Evolutionary conservation across 2,888 invertebrate genomes (phyloP).

Genomic region (Drosophila mimetica): DNA sequence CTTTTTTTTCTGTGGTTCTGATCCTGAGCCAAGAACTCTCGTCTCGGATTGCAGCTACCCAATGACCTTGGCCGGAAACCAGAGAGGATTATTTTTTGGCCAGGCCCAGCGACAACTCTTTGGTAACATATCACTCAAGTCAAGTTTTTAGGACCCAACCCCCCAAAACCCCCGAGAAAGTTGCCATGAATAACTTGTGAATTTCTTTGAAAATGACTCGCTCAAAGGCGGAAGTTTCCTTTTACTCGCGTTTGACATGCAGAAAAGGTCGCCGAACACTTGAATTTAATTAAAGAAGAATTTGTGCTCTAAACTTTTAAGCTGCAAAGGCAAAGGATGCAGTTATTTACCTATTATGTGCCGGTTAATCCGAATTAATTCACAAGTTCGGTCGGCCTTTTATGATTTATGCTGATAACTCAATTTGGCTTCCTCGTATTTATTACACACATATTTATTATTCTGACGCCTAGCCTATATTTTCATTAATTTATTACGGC

Average conservation of each 20-base stretch:
- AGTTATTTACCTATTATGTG: conserved; percentile 27
- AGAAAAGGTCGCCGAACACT: conserved; percentile 47
- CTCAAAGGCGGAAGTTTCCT: conserved; percentile 47
- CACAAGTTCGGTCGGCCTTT: conserved; percentile 16
- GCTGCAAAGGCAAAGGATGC: conserved; percentile 42
- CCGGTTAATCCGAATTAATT: conserved; percentile 44
- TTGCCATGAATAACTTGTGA: conserved; percentile 66
- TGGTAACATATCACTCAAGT: conserved; percentile 52
- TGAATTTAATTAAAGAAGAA: conserved; percentile 73
- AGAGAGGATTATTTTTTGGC: conserved; percentile 21
- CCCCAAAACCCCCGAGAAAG: not conserved
- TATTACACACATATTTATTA: conserved; percentile 7
- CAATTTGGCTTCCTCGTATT: conserved; percentile 35
- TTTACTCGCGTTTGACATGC: conserved; percentile 37
- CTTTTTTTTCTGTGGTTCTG: not conserved
- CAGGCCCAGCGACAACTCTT: conserved; percentile 45
- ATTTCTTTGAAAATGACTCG: conserved; percentile 64
- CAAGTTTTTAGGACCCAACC: conserved; percentile 40
- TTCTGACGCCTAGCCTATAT: conserved; percentile 47
- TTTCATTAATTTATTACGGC: conserved; percentile 75
- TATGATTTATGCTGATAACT: conserved; percentile 69
- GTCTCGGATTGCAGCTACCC: conserved; percentile 18
- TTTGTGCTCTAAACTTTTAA: conserved; percentile 58
- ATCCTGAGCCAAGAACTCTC: not conserved
- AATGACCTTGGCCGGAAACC: conserved; percentile 26